phyloP scores from a whole-genome alignment of 2,113 vertebrate species.

The Pachyramphus minor region DNA sequence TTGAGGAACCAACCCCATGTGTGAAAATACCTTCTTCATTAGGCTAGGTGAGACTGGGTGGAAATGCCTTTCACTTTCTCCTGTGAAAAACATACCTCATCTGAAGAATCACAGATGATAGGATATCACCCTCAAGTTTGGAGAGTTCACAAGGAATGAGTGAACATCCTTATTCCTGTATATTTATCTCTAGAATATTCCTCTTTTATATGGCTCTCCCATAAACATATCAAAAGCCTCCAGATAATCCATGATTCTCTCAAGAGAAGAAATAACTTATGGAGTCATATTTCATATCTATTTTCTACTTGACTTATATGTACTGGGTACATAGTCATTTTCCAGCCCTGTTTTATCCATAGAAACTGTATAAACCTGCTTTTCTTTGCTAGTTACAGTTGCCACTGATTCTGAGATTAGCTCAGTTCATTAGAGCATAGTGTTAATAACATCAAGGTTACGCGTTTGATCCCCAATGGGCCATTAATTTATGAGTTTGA shows the following conservation, averaged over 20 bases:
- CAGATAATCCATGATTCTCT: background rate
- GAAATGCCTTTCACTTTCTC: background rate
- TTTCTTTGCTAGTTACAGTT: background rate
- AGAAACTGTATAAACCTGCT: background rate
- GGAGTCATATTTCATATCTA: background rate
- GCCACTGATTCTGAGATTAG: background rate
- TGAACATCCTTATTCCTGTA: rapidly evolving
- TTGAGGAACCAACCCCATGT: background rate
- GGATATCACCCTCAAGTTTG: background rate
- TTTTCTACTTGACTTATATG: background rate
- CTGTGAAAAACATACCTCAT: rapidly evolving
- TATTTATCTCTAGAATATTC: background rate
- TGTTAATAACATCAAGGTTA: too few species aligned
- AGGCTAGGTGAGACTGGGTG: background rate
- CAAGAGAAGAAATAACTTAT: background rate
- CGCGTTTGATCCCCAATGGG: background rate
- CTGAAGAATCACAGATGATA: background rate
- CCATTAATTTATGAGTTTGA: background rate
- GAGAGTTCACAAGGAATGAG: background rate
- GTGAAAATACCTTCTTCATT: background rate
- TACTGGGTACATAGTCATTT: background rate
- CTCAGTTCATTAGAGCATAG: background rate
- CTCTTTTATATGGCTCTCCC: background rate
- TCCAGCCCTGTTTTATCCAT: background rate
- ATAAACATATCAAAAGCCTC: background rate